Base-by-base conservation (phyloP, 2,113 vertebrate genomes). In the Triplophysa tibetana region DNA sequence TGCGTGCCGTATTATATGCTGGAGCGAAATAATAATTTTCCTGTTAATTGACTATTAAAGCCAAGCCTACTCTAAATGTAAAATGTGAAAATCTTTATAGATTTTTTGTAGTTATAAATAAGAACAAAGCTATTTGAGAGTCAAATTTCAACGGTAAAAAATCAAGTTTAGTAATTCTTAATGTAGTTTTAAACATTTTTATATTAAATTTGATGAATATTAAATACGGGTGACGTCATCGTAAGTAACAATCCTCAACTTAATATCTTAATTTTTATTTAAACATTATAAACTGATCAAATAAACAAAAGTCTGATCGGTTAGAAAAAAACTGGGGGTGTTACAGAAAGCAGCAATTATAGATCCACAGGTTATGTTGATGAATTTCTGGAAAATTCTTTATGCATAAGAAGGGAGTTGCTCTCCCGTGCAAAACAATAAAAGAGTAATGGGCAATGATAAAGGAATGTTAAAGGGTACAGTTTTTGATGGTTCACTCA, bases 281-380 rank as follows among this genome's bases (percentile, higher is more conserved):
- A 41, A 50, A 61, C 29, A 29, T 29, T 29, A 48, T 45, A 5
- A n/a, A 26, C 21, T 48, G 67, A n/a, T 21, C 45, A 24, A 21
- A 29, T 64, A 63, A 45, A 45, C 16, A 38, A 65, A 66, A 29
- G 8, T 63, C 75, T 60, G 72, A 81, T 65, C 61, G 68, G 52
- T 83, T 67, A 76, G 29, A n/a, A 43, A 58, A n/a, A 56, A 29
- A 21, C 38, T 66, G 70, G 54, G 29, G 24, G 29, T 63, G 70
- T 83, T 84, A 79, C 72, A 80, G 50, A 23, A 70, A 78, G 70
- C 58, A 78, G 75, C 24, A 68, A 80, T 74, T 54, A 81, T 75
- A 74, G 74, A 75, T 52, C 64, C 33, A 63, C 73, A 77, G 77
- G 67, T 78, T 74, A 62, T 33, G 23, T 52, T 52, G 45, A 52